Evolutionary conservation across 2,888 invertebrate species (phyloP).

Genomic region (Leptura quadrifasciata): DNA sequence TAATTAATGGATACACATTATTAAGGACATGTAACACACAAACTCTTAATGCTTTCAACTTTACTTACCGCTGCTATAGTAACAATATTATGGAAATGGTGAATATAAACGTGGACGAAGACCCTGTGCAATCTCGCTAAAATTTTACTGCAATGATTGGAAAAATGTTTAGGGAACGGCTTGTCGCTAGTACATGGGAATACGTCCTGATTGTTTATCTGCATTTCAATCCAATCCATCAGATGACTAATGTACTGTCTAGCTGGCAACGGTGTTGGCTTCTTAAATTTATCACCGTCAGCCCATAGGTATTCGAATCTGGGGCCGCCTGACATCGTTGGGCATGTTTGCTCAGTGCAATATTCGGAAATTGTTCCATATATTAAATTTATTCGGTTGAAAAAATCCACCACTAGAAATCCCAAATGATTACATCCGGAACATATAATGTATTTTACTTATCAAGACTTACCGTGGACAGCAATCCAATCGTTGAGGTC

Average conservation of each 20-base stretch:
- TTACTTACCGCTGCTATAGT: conserved; percentile 90
- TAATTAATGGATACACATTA: too few species aligned
- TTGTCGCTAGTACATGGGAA: conserved; percentile 91
- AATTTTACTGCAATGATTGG: conserved; percentile 88
- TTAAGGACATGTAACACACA: background rate
- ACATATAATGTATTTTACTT: background rate
- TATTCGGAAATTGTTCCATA: conserved; percentile 92
- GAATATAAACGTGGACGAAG: conserved; percentile 95
- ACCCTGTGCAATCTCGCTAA: conserved; percentile 91
- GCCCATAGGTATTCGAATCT: conserved; percentile 95
- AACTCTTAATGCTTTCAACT: background rate
- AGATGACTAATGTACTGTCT: conserved; percentile 87
- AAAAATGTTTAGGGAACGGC: conserved; percentile 91
- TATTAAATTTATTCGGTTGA: conserved; percentile 93
- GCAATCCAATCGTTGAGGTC: conserved; percentile 94
- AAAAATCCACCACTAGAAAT: conserved; percentile 90
- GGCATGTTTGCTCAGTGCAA: conserved; percentile 89
- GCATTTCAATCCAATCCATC: conserved; percentile 94
- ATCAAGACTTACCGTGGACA: conserved; percentile 83
- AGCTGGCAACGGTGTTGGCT: conserved; percentile 88
- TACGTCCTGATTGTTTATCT: conserved; percentile 91
- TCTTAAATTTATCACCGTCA: conserved; percentile 87
- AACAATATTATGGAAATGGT: conserved; percentile 93
- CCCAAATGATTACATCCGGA: background rate
- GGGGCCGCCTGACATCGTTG: conserved; percentile 93